Evolutionary conservation across 2,888 invertebrate genomes (phyloP), one percentile per base, ranked within the genome.

Genomic region (Oscheius sp.): DNA sequence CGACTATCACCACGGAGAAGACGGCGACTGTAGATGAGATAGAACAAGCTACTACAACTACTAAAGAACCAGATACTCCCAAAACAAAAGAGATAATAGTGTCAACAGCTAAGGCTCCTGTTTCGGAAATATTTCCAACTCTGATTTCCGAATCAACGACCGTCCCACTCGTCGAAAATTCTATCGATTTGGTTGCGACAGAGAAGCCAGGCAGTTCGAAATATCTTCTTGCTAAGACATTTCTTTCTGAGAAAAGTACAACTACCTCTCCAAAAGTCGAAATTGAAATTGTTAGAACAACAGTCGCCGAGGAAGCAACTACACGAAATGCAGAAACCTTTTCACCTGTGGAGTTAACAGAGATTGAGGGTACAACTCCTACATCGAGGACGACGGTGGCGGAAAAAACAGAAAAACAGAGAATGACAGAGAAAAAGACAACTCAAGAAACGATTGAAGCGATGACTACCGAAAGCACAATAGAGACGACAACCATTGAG

Each of bases 201-300:
- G 63, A 63, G 30, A 45, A 63, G 32, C 8, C 47, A 4, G 33
- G 3, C n/a, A 1, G 17, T 14, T 5, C 20, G 8, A 59, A 41
- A 41, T 45, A 59, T 26, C 59, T 5, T 12, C 26, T 44, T 8
- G 59, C 59, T 1, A 59, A 59, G 59, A 59, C 59, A n/a, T 59
- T 59, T 45, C 59, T 44, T n/a, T 14, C 44, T 5, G 44, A 41
- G 2, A 17, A 4, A n/a, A 33, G 36, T 9, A 30, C 44, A 22
- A 44, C 20, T 20, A 26, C 32, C 14, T 26, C 44, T 9, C 63
- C 63, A 2, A 28, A 26, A 8, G 28, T 30, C 2, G 30, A 36
- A 20, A 54, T 47, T 12, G 56, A 51, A 28, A 44, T 59, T n/a
- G 44, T 51, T 20, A 49, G 44, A 44, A 47, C 65, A 6, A 65